Evolutionary conservation across 2,888 invertebrate species (phyloP).

Genomic region (Parnassius orleans): DNA sequence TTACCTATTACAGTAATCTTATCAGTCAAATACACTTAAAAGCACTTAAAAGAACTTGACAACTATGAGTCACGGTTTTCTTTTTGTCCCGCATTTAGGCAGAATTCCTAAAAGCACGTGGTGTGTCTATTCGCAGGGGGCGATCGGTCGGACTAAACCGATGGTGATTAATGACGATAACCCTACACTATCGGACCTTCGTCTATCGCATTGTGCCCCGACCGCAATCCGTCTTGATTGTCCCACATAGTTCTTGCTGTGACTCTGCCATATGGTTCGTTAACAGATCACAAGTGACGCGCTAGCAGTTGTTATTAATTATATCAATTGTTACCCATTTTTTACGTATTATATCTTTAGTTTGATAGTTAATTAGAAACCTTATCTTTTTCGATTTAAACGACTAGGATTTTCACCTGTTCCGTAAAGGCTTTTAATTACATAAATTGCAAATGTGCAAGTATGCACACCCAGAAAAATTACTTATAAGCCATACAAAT

Average conservation of each 20-base stretch:
- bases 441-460: too few relatives aligned
- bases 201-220: constrained; percentile 35
- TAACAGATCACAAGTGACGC: constrained; percentile 1
- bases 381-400: too few relatives aligned
- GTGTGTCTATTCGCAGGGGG: constrained; percentile 24
- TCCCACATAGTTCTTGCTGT: constrained; percentile 40
- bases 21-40: not conserved
- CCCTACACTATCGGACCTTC: constrained; percentile 43
- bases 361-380: too few relatives aligned
- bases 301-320: not conserved
- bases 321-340: not conserved
- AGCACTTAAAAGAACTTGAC: not conserved
- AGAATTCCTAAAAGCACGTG: constrained; percentile 13
- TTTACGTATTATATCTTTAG: too few relatives aligned
- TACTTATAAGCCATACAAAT: too few relatives aligned
- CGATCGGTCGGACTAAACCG: constrained; percentile 36
- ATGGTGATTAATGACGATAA: constrained; percentile 54
- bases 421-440: too few relatives aligned
- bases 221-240: constrained; percentile 48
- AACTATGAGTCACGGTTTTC: not conserved
- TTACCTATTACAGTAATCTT: too few relatives aligned
- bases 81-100: not conserved
- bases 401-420: too few relatives aligned
- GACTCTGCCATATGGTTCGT: constrained; percentile 8
- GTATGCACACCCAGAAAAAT: too few relatives aligned